Evolutionary conservation across 2,888 invertebrate species (phyloP), one percentile per base, ranked within the genome.

Genomic region (Folsomia candida): DNA sequence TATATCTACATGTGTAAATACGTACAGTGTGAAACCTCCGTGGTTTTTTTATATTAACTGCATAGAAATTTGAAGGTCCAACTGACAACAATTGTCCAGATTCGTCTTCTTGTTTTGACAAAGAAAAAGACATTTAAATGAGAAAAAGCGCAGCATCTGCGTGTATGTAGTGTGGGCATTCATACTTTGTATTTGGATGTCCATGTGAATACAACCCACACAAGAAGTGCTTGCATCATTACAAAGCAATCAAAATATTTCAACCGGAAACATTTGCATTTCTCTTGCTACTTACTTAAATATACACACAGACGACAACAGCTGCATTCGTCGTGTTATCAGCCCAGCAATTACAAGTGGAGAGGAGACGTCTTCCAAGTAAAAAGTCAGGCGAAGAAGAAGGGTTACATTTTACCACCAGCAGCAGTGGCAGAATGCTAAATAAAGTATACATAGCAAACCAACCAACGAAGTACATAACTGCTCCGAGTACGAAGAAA

Each of bases 261-360:
- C 63, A 64, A 64, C 51, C 63, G 63, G 63, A 64, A 64, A 64
- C 63, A 64, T 64, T 64, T 64, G 63, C 63, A 64, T 64, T 51
- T 64, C 25, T 37, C 37, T 37, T 37, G 37, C 37, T 9, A 37
- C 37, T 9, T 9, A 37, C 37, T 37, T 37, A 37, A 54, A 11
- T 47, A 47, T 47, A 20, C 6, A 20, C n/a, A 54, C 20, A 54
- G 54, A 54, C 54, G 22, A 54, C 18, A 54, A 54, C 54, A 54
- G 54, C 54, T 54, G 54, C 54, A 54, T 54, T 54, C 4, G 54
- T 54, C 22, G 22, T 22, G 18, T 54, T 54, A 54, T 54, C 54
- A 20, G n/a, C 22, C 54, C 54, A 4, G 20, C 54, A 54, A 54
- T 54, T 54, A 54, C 54, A 22, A 54, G 18, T 6, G 22, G 54